Percentiles rank a stretch among this genome's conserved stretches.
phyloP scores from a whole-genome alignment of 2,888 invertebrate species.

The Platycheirus rosarum region DNA sequence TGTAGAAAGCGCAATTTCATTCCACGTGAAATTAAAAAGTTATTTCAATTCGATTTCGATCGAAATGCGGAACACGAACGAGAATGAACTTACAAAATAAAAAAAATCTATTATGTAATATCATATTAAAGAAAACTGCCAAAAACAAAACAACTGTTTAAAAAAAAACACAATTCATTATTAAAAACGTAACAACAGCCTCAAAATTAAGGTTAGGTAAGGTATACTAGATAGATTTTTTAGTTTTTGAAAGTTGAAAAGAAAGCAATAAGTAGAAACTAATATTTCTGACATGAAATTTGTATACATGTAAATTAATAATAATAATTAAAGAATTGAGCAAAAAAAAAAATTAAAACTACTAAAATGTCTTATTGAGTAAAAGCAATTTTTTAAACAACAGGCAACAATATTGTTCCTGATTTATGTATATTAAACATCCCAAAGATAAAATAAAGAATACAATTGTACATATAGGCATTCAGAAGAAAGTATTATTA shows the following conservation, averaged over 20 bases:
- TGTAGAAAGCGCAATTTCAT: no score
- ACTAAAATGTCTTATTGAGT: conserved; percentile 29
- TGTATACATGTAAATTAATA: conserved; percentile 13
- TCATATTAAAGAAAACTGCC: conserved; percentile 23
- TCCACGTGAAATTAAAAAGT: no score
- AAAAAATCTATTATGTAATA: no score
- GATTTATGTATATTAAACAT: conserved; percentile 1
- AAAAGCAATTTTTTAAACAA: conserved; percentile 30
- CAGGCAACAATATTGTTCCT: conserved; percentile 18
- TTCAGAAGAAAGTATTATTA: neutral
- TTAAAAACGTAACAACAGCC: neutral
- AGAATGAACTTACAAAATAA: no score
- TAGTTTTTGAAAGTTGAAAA: conserved; percentile 9
- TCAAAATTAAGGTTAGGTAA: neutral
- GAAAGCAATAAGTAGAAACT: conserved; percentile 26
- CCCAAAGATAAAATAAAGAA: neutral
- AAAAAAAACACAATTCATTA: neutral
- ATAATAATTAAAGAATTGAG: neutral
- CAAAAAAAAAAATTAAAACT: conserved; percentile 1
- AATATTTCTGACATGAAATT: neutral
- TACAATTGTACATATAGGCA: conserved; percentile 1
- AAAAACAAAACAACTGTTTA: conserved; percentile 2
- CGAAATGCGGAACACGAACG: no score
- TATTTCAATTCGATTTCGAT: no score
- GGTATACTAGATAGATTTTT: conserved; percentile 1